A percentile compares a stretch with the other conserved stretches of the same genome.
Conservation (phyloP, 2,797 vertebrate genomes). For the Mycteria americana region DNA sequence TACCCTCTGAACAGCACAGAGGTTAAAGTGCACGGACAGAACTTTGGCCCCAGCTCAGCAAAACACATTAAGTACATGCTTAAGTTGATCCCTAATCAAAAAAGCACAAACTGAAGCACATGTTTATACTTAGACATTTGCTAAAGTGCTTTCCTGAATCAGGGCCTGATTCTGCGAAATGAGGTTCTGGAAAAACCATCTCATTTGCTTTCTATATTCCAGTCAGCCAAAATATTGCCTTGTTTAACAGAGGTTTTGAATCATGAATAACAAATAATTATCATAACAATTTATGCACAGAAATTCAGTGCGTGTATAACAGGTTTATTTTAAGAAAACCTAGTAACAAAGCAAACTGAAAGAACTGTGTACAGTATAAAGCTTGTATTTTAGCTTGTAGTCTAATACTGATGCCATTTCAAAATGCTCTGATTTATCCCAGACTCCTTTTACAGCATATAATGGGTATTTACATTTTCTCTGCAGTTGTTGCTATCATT, state of each 20-base stretch:
- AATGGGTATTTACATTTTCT: constrained; percentile 49
- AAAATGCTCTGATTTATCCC: constrained; percentile 39
- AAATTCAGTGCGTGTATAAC: constrained; percentile 8
- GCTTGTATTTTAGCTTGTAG: constrained; percentile 15
- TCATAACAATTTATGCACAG: background rate
- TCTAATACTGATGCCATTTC: constrained; percentile 47
- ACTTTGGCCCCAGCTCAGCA: background rate
- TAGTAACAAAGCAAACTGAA: constrained; percentile 38
- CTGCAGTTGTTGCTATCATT: constrained; percentile 13
- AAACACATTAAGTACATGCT: background rate
- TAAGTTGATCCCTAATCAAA: background rate
- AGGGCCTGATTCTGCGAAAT: background rate
- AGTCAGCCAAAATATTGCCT: background rate
- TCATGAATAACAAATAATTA: constrained; percentile 41
- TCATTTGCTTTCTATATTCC: background rate
- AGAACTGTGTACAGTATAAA: background rate
- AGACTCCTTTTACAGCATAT: constrained; percentile 9
- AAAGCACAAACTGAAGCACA: background rate
- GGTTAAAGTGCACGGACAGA: background rate
- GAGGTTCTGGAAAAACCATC: background rate
- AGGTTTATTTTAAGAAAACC: constrained; percentile 54
- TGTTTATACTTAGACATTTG: background rate
- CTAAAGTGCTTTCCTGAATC: background rate
- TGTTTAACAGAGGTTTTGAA: constrained; percentile 13
- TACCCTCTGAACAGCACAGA: background rate